Base-by-base conservation (phyloP, 2,888 invertebrate species). In the Drosophila koepferae region DNA sequence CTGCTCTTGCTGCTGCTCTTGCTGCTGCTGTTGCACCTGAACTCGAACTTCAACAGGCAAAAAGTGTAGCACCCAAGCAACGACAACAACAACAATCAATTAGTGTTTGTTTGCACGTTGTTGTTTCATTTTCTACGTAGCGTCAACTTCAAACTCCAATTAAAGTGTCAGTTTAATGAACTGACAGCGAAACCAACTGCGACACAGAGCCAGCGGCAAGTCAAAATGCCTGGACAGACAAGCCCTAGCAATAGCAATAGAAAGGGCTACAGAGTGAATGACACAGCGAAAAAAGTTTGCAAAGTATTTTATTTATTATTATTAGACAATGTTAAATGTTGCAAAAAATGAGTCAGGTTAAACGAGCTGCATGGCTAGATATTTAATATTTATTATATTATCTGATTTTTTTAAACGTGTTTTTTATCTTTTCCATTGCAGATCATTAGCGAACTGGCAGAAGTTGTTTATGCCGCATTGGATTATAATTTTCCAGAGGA, bases 401-500 rank as follows among this genome's bases (percentile, higher is more conserved):
- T 23, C 1, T 53, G 3, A 20, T 34, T 20, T 18, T 18, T 23
- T 9, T 9, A 16, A 23, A 16, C 16, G 1, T 53, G 12, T 51
- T 53, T 36, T 46, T 14, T 38, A 28, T 51, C 49, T 65, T 77
- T 79, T 58, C 72, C 93, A 90, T 55, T 95, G 3, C 95, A 98
- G 97, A 94, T 97, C 91, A 95, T 97, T 82, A 95, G 96, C 75
- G 96, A 96, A 85, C 93, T 99, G 89, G 99, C 98, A 51, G 94
- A 96, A 87, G 95, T 97, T 83, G 96, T 98, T 83, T 99, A 97
- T 94, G 95, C 96, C 87, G 98, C 98, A 44, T 94, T 99, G 93
- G 98, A 99, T 94, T 98, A 96, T 93, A 97, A 97, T 81, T 95
- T 97, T 90, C 95, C 95, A 49, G 96, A 96, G 86, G 96, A 97